These are phyloP conservation scores for Phalera bucephala DNA, from an alignment of 2,888 invertebrate genomes.

Conservation along the genomic window DNA sequence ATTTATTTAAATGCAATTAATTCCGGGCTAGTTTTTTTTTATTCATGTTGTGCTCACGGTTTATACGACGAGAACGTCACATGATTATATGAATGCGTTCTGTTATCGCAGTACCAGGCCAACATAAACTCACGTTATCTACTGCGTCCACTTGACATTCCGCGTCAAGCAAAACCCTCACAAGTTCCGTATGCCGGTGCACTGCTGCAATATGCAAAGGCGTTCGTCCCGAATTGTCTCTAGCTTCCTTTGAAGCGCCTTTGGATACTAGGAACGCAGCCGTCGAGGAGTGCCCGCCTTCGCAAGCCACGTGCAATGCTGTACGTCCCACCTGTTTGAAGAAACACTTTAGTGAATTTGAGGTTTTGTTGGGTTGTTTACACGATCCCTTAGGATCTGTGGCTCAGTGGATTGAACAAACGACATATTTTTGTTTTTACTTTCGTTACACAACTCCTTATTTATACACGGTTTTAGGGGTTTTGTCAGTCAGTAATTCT, in stretches of 20 bases:
- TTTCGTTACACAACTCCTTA: not conserved
- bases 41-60: too few relatives aligned
- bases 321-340: conserved; percentile 74
- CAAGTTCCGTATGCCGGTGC: conserved; percentile 88
- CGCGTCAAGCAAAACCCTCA: conserved; percentile 86
- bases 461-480: not conserved
- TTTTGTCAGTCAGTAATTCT: too few relatives aligned
- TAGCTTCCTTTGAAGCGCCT: conserved; percentile 86
- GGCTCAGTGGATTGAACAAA: not conserved
- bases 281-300: conserved; percentile 85
- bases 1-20: too few relatives aligned
- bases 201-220: conserved; percentile 90
- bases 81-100: conserved; percentile 1
- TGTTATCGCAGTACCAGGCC: conserved; percentile 20
- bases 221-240: conserved; percentile 87
- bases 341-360: not conserved
- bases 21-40: too few relatives aligned
- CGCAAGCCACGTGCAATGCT: conserved; percentile 88
- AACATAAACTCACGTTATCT: conserved; percentile 61
- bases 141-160: conserved; percentile 85
- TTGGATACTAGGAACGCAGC: conserved; percentile 82
- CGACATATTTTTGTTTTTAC: not conserved
- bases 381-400: not conserved
- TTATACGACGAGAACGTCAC: too few relatives aligned
- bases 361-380: not conserved